phyloP scores from a whole-genome alignment of 2,888 invertebrate species.

The Papilio demoleus region DNA sequence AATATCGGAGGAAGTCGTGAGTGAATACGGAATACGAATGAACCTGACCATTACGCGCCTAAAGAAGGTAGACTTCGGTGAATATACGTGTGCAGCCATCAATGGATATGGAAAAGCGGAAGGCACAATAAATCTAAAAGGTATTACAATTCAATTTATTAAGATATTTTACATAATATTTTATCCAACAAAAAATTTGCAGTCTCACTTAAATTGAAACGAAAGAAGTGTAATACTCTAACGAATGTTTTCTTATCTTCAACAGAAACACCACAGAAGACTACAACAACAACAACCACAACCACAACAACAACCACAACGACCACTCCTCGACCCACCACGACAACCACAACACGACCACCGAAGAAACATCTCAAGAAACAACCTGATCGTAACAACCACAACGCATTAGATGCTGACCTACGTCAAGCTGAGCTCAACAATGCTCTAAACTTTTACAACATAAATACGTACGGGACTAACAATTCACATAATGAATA shows the following conservation, averaged over 20 bases:
- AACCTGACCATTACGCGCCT: constrained; percentile 91
- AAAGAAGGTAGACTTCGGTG: constrained; percentile 89
- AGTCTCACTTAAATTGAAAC: too few species aligned
- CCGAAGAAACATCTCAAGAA: constrained; percentile 75
- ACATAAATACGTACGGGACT: constrained; percentile 60
- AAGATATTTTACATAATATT: too few species aligned
- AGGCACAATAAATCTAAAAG: constrained; percentile 90
- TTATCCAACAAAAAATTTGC: too few species aligned
- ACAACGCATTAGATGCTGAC: constrained; percentile 72
- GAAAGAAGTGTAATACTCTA: too few species aligned
- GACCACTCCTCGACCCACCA: constrained; percentile 62
- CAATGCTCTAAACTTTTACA: constrained; percentile 71
- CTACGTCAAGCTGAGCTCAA: constrained; percentile 67
- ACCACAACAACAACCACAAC: constrained; percentile 76
- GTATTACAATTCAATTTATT: too few species aligned
- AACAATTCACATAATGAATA: constrained; percentile 72
- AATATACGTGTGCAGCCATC: constrained; percentile 90
- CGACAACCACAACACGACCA: constrained; percentile 62
- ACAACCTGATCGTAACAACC: constrained; percentile 65
- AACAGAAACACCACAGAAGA: constrained; percentile 76
- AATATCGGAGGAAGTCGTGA: constrained; percentile 88
- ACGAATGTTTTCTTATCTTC: constrained; percentile 48
- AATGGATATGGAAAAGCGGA: constrained; percentile 92
- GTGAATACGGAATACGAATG: constrained; percentile 90
- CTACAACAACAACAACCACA: constrained; percentile 70